Percentiles rank a stretch among this genome's conserved stretches.
Conservation (phyloP, 2,888 invertebrate genomes). For the Tortrix viridana region DNA sequence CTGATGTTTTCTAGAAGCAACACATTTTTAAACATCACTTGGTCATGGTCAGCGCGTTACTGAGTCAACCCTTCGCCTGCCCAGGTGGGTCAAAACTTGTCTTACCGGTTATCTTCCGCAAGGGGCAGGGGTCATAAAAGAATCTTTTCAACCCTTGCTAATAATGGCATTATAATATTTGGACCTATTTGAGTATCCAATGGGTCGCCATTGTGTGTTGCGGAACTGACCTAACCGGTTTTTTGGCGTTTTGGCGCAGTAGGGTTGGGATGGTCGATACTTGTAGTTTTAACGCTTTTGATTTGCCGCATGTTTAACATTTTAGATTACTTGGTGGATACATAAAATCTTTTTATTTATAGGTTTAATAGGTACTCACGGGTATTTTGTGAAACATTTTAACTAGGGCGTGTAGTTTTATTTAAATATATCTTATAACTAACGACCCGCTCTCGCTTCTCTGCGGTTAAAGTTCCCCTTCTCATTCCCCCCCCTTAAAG, state of each 20-base stretch:
- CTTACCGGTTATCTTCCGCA: slow-evolving; percentile 81
- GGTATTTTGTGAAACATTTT: no score
- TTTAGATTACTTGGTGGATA: no score
- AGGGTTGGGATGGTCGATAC: slow-evolving; percentile 9
- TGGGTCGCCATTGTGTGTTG: slow-evolving; percentile 76
- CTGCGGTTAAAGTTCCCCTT: no score
- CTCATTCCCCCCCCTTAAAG: no score
- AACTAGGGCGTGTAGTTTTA: no score
- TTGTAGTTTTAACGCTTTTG: not conserved
- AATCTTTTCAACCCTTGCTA: slow-evolving; percentile 57
- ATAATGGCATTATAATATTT: slow-evolving; percentile 80
- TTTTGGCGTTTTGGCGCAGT: slow-evolving; percentile 49
- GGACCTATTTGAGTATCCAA: slow-evolving; percentile 84
- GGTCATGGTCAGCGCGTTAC: slow-evolving; percentile 70
- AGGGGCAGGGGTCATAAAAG: slow-evolving; percentile 74
- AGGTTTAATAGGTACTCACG: no score
- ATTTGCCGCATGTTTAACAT: no score
- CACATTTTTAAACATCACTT: slow-evolving; percentile 43
- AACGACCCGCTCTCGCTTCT: no score
- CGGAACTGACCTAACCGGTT: slow-evolving; percentile 83
- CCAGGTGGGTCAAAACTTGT: slow-evolving; percentile 76
- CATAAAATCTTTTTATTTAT: no score
- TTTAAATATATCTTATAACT: no score
- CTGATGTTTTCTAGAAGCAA: not conserved
- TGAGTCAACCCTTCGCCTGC: slow-evolving; percentile 71